These are phyloP conservation scores for Leptocoma aspasia DNA, from an alignment of 2,113 vertebrate genomes.

Conservation along the genomic window DNA sequence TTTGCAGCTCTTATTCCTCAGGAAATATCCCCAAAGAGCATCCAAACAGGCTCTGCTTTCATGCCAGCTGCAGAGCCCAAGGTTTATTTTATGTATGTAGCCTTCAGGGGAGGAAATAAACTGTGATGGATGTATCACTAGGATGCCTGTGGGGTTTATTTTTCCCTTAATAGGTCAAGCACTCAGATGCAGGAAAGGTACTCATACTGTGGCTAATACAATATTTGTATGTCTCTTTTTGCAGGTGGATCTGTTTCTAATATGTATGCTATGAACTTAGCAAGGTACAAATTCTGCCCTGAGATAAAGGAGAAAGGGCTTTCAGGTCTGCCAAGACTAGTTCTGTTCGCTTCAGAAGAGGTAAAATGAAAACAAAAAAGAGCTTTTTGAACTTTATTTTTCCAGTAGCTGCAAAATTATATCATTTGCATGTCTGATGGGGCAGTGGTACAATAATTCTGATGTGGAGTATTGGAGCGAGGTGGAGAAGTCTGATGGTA, in stretches of 20 bases:
- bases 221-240: constrained; percentile 15
- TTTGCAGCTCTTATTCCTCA: neutral
- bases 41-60: neutral
- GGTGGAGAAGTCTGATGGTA: neutral
- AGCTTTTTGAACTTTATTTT: neutral
- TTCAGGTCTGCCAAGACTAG: constrained; percentile 76
- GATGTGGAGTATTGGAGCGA: neutral
- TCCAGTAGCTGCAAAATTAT: neutral
- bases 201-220: neutral
- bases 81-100: neutral
- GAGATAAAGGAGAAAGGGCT: constrained; percentile 84
- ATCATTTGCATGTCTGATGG: neutral
- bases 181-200: neutral
- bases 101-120: neutral
- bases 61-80: neutral
- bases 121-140: neutral
- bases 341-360: constrained; percentile 84
- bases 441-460: neutral
- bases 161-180: neutral
- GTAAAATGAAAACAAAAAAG: constrained; percentile 45
- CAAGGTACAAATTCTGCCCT: constrained; percentile 80
- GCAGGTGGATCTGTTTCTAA: constrained; percentile 86
- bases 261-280: constrained; percentile 86
- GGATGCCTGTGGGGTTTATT: neutral
- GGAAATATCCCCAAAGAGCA: neutral